Evolutionary conservation across 1,140 invertebrate species (phyloP), one percentile per base, ranked within the genome.

Genomic region (Agrypnia vestita): DNA sequence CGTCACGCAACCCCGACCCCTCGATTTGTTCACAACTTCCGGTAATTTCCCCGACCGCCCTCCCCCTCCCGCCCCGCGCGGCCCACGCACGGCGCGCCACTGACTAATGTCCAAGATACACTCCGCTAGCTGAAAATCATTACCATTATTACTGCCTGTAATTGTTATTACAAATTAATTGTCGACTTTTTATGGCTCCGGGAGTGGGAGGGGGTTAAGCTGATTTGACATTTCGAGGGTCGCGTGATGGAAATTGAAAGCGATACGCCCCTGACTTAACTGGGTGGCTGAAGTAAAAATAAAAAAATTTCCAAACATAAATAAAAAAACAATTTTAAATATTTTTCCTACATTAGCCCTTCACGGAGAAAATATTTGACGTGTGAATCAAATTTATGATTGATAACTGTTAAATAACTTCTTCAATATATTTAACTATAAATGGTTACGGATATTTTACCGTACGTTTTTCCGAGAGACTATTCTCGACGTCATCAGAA

Each of bases 1-100:
- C 64, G 64, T 6, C 64, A 69, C 64, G 64, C 64, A 69, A 69
- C 64, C 44, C 44, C 61, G 25, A 25, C 61, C 61, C 64, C 64
- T 43, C 64, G 64, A 69, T 69, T 69, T 69, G 64, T 69, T 69
- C 64, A 69, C 64, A 69, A 69, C 64, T 44, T 69, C 64, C 64
- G 64, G 64, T 69, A 46, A 69, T 47, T 69, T 47, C 6, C 64
- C 44, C 61, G 9, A 25, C 64, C 43, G 8, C 44, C 62, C 62
- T 19, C 12, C 19, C 64, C 43, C 43, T 21, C 62, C 62, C 12
- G 21, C n/a, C n/a, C n/a, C n/a, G n/a, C n/a, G n/a, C n/a, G n/a
- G n/a, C n/a, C 35, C 43, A 12, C 44, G 61, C 61, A 43, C 61
- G 55, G 21, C 21, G 21, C 64, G 64, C 64, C 64, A 43, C 64